These are phyloP conservation scores for Polypedilum pembai DNA, from an alignment of 1,140 invertebrate genomes.

Conservation along the genomic window DNA sequence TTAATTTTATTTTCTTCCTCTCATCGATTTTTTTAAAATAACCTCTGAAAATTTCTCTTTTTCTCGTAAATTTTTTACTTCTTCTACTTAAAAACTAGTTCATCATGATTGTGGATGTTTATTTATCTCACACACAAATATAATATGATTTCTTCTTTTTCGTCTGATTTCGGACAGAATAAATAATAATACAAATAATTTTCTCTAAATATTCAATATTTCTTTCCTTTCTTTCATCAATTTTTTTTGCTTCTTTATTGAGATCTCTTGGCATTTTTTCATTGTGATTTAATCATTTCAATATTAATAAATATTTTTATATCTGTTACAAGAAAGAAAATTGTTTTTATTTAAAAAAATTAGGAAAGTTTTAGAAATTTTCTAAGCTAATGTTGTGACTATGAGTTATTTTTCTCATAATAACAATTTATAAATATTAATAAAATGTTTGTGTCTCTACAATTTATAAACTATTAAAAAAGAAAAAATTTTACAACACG, in stretches of 20 bases:
- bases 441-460: too few species aligned
- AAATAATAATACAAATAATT: not conserved
- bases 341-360: too few species aligned
- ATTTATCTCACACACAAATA: not conserved
- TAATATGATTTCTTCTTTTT: not conserved
- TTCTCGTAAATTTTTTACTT: conserved; percentile 12
- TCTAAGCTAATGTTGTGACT: too few species aligned
- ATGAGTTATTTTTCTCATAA: too few species aligned
- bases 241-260: conserved; percentile 7
- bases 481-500: too few species aligned
- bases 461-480: too few species aligned
- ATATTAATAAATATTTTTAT: too few species aligned
- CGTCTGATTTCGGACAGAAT: not conserved
- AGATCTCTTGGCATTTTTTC: conserved; percentile 17
- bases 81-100: not conserved
- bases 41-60: conserved; percentile 22
- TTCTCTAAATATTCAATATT: not conserved
- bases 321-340: too few species aligned
- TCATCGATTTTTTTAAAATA: not conserved
- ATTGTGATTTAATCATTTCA: not conserved
- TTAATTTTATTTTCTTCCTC: too few species aligned
- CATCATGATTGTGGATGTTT: conserved; percentile 10
- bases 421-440: too few species aligned
- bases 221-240: not conserved
- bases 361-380: too few species aligned